Evolutionary conservation across 1,140 invertebrate genomes (phyloP), one percentile per base, ranked within the genome.

Genomic region (Megalopta genalis): DNA sequence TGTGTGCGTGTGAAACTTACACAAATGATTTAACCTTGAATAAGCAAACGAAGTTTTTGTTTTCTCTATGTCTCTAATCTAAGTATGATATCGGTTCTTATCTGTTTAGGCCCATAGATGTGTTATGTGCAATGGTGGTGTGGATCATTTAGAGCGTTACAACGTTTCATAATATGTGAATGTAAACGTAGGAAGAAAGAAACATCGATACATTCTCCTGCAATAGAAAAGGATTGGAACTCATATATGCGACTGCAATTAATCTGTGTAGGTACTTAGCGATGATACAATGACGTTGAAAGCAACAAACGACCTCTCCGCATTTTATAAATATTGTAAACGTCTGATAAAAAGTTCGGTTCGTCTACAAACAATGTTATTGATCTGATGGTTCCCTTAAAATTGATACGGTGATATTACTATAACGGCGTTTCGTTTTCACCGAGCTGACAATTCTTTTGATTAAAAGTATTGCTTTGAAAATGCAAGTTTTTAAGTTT

Each of bases 401-500:
- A 62, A 68, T 59, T 77, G 39, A 42, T 68, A 32, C 27, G 3
- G 59, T 69, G 64, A 42, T 76, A 18, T 63, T 32, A n/a, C n/a
- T n/a, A n/a, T n/a, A n/a, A n/a, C n/a, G n/a, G 39, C 59, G 14
- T 9, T 73, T 62, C 0, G 7, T 68, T 37, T n/a, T n/a, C 57
- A 23, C 25, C 70, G 8, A 18, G 32, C 52, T 25, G 46, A 62
- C 46, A 46, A 67, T 23, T 70, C 4, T 49, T 60, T 80, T 63
- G 57, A 83, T 74, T 62, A 62, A 73, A 71, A 84, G 52, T 84
- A 83, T 66, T 69, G 46, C 4, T 52, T 83, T 66, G 46, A 25
- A 80, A 80, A 76, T 72, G 66, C 32, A 32, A 32, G 32, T 32
- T 32, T n/a, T 32, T 52, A 79, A 74, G 69, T 46, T 5, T 84